These are phyloP conservation scores for Ctenosaura bakeri DNA, from an alignment of 2,797 vertebrate genomes.

Conservation along the genomic window DNA sequence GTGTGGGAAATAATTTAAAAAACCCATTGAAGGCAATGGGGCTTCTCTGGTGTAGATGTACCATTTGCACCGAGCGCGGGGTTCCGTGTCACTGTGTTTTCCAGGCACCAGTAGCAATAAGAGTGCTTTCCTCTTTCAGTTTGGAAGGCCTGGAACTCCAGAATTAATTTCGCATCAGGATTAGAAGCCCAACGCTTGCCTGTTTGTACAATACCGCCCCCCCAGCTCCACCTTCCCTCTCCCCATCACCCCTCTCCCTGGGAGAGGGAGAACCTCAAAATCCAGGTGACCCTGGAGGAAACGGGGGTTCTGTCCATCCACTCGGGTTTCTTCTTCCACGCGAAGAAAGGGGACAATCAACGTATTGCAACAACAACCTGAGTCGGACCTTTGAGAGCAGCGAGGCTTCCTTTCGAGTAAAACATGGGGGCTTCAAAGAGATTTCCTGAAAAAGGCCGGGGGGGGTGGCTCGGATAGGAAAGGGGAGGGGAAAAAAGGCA, in stretches of 20 bases:
- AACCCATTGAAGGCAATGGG: neutral
- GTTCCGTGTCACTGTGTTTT: neutral
- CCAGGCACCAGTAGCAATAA: too few species aligned
- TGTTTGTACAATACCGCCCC: neutral
- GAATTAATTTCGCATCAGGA: neutral
- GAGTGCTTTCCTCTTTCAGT: neutral
- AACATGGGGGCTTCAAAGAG: neutral
- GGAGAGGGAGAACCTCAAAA: too few species aligned
- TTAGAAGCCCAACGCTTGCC: neutral
- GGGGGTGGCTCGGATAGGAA: neutral
- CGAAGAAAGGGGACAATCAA: too few species aligned
- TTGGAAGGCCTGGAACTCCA: neutral
- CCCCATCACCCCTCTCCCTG: neutral
- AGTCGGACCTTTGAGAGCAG: neutral
- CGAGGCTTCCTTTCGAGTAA: neutral
- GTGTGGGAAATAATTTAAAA: fast-evolving
- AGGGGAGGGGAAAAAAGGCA: fast-evolving
- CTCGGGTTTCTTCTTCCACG: too few species aligned
- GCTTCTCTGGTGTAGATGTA: neutral
- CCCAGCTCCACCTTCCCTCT: neutral
- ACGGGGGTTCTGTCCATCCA: neutral
- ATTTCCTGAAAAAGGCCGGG: neutral
- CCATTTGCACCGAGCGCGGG: neutral
- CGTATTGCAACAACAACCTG: too few species aligned
- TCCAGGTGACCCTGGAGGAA: neutral